Evolutionary conservation across 2,113 vertebrate genomes (phyloP).

Genomic region (Crotalus helleri): DNA sequence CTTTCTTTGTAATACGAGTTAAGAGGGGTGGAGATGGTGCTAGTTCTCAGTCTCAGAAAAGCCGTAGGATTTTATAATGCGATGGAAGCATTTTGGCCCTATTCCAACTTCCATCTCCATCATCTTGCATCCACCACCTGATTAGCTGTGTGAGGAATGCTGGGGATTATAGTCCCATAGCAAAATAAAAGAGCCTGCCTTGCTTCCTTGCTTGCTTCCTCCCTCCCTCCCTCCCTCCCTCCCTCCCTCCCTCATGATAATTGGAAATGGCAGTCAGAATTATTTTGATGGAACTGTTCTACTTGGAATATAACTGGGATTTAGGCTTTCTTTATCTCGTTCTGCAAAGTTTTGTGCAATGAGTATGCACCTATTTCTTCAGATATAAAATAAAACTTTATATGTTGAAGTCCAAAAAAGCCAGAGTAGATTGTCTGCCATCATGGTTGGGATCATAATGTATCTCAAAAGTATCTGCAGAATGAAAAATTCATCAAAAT

Average conservation of each 20-base stretch:
- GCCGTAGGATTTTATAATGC: not conserved
- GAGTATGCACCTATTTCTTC: conserved; percentile 20
- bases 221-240: not conserved
- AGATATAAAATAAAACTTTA: not conserved
- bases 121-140: not conserved
- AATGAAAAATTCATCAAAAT: not conserved
- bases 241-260: not conserved
- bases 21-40: not conserved
- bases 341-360: conserved; percentile 32
- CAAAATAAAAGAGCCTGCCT: not conserved
- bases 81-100: not conserved
- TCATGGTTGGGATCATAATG: accelerated
- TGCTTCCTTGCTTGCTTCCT: too few relatives aligned
- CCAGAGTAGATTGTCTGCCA: not conserved
- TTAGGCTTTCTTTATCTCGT: conserved; percentile 49
- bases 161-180: not conserved
- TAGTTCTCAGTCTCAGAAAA: not conserved
- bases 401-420: not conserved
- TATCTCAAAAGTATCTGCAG: not conserved
- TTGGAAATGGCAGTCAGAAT: not conserved
- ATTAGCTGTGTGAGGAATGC: not conserved
- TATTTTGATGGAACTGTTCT: not conserved
- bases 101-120: not conserved
- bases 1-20: not conserved
- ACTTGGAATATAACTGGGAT: conserved; percentile 48